Base-by-base conservation (phyloP, 1,140 invertebrate genomes). In the Macrobrachium nipponense region DNA sequence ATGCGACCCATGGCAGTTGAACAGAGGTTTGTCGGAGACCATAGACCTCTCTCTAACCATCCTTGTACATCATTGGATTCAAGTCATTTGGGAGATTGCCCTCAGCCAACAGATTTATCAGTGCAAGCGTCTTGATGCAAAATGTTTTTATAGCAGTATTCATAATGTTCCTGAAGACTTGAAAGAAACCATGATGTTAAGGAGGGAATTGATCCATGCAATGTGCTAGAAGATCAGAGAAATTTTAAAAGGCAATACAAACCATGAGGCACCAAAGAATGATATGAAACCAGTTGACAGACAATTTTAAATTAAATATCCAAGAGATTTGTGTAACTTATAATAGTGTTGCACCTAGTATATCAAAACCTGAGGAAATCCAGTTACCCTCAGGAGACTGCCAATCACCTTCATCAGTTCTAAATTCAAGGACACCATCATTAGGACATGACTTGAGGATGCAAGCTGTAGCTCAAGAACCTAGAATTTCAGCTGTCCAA, bases 21-120 rank as follows among this genome's bases (percentile, higher is more conserved):
- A 59, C 84, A 86, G 36, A 66, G 77, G 23, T 80, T 80, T 58
- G 51, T 80, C n/a, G 77, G 66, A n/a, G 84, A 86, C 44, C 58
- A 80, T 12, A 36, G 77, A 15, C 44, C 84, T 5, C 18, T 86
- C 2, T 43, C 77, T 15, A 62, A 20, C 61, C 84, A 80, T n/a
- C 78, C 84, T n/a, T 70, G 84, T 23, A 60, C 73, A 17, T 64
- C 44, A 43, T n/a, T 68, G 6, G 77, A 86, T 27, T 86, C 36
- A 10, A 64, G 84, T 5, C 84, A 86, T 66, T n/a, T 86, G 18
- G 23, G 77, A 18, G 84, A 86, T 43, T 86, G 80, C 68, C 80
- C 84, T 12, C 84, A 86, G 59, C 84, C 84, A n/a, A 86, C 84
- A 58, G 84, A 86, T 44, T 73, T 86, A 17, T 59, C 77, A 51